Base-by-base conservation (phyloP, 2,113 vertebrate species). In the Phylloscopus whistleri region DNA sequence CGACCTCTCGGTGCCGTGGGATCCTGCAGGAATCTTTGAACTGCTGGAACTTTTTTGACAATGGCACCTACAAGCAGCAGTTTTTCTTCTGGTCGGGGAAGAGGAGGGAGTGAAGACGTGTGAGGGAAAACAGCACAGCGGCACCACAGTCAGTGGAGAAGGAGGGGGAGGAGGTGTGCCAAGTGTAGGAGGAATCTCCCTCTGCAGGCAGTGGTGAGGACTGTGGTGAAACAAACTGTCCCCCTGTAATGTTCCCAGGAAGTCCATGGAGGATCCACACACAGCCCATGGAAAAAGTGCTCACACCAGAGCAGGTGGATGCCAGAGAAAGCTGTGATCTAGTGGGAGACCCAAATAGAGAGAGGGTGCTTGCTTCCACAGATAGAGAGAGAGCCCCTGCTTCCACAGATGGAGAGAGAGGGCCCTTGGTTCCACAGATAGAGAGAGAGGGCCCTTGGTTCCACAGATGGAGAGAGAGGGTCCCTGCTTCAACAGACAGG, bases 1-100 rank as follows among this genome's bases (percentile, higher is more conserved):
- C 8, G 2, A 48, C 16, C 23, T 19, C 64, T 35, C 1, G 2
- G 17, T 2, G 3, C 64, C 20, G 44, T 1, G 3, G 23, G 44
- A 48, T 35, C 44, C 44, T 19, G 44, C 23, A 48, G 33, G 33
- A n/a, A 67, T 27, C 44, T 67, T 19, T 27, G 24, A 7, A 27
- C 10, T 49, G 24, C 24, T 20, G 33, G 66, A 27, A 15, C 17
- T 14, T 68, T 27, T 19, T 49, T 49, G 33, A n/a, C 33, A 10
- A 14, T 35, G 33, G 24, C 13, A 20, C 44, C 44, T 7, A 35
- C 44, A 13, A 35, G 44, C 33, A 27, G 24, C 17, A 49, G 22
- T 35, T 27, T 35, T 27, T 20, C 33, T 68, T 68, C 64, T 68
- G 27, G 33, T 48, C 17, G 27, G 64, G n/a, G 66, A 35, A 49